Base-by-base conservation (phyloP, 2,797 vertebrate species). In the Lophotriccus pileatus region DNA sequence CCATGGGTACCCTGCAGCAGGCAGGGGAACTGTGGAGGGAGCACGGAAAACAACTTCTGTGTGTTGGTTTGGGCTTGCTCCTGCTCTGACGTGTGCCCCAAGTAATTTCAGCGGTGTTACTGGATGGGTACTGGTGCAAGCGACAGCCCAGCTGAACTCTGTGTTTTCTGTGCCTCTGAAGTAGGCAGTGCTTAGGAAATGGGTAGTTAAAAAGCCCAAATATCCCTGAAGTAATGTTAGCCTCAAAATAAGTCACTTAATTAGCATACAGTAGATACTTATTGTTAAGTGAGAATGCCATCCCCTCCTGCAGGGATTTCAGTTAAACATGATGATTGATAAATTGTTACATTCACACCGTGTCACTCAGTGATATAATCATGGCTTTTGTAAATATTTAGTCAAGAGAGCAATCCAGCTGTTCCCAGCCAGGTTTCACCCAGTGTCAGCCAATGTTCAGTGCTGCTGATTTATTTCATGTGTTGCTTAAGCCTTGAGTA, bases 311-410 rank as follows among this genome's bases (percentile, higher is more conserved):
- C 89, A 74, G 98, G 97, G 98, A 95, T 94, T 95, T 78, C 87
- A 94, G 96, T 97, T 98, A 97, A 98, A 98, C 97, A 97, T 95
- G 97, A 95, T 98, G 98, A 98, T 97, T 98, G 98, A 98, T 98
- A 98, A 98, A 98, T 98, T 98, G 97, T 98, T 98, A 97, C 96
- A 97, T 97, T 98, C 96, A 50, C 96, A 94, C 53, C 14, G 93
- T 98, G 97, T 98, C 97, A 97, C 97, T 98, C 96, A 96, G 97
- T 98, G 97, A 98, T 97, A 97, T 96, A 98, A 98, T 98, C 97
- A 97, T 91, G 97, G 77, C 96, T 98, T 98, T 98, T 98, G 97
- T 98, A 98, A 98, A 98, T 98, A 98, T 98, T 98, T 98, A 98
- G 98, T 98, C 96, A 97, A 97, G 98, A 98, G 98, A 98, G 97